Percentiles rank a stretch among this genome's conserved stretches.
Conservation (phyloP, 2,888 invertebrate genomes). For the Endotricha flammealis region DNA sequence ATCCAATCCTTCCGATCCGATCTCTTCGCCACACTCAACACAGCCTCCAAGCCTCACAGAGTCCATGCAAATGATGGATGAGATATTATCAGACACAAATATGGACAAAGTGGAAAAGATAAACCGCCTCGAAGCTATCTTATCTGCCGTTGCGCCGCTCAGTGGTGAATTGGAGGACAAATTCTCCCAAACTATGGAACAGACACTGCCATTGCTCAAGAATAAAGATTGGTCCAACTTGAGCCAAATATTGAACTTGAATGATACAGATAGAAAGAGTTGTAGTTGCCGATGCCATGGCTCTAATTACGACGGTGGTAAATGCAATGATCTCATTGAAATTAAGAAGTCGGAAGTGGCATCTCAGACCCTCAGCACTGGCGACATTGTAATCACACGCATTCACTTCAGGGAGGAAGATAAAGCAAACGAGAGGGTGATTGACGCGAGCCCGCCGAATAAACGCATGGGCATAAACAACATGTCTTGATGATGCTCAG, state of each 20-base stretch:
- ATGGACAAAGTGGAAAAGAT: conserved; percentile 92
- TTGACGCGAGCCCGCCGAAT: conserved; percentile 65
- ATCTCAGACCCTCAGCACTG: conserved; percentile 93
- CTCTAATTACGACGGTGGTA: conserved; percentile 53
- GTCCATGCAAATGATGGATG: conserved; percentile 93
- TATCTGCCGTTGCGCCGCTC: conserved; percentile 87
- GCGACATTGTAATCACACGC: conserved; percentile 94
- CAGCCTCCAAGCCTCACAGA: conserved; percentile 91
- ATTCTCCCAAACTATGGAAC: conserved; percentile 74
- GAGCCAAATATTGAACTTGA: conserved; percentile 69
- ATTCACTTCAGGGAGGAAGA: conserved; percentile 80
- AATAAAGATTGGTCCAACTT: conserved; percentile 75
- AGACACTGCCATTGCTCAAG: conserved; percentile 71
- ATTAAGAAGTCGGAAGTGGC: conserved; percentile 76
- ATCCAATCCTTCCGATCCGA: conserved; percentile 86
- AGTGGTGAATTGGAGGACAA: conserved; percentile 78
- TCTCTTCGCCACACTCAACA: conserved; percentile 85
- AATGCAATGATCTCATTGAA: conserved; percentile 69
- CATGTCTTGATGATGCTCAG: conserved; percentile 65
- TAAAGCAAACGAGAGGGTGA: conserved; percentile 61
- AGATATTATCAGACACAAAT: conserved; percentile 87
- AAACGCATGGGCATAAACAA: conserved; percentile 64
- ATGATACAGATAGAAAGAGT: conserved; percentile 61
- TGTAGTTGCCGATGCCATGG: conserved; percentile 79
- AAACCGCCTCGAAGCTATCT: conserved; percentile 90